Percentiles rank a stretch among this genome's conserved stretches.
Conservation (phyloP, 2,888 invertebrate species). For the Phengaris arion region DNA sequence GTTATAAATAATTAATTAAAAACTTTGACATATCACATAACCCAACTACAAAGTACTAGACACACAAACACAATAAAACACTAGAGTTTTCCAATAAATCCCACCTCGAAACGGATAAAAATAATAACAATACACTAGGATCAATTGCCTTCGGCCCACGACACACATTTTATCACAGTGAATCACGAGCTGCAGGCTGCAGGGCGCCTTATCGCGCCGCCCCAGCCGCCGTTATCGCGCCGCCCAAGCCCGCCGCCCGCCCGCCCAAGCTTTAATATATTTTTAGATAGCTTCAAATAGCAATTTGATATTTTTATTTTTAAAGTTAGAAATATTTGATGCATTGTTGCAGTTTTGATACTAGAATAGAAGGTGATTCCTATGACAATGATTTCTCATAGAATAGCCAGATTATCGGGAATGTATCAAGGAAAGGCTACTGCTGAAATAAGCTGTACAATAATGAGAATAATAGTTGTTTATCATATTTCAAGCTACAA, state of each 20-base stretch:
- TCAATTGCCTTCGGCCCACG: constrained; percentile 41
- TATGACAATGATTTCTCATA: not conserved
- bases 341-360: constrained; percentile 10
- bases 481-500: too few species aligned
- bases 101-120: constrained; percentile 31
- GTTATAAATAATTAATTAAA: too few species aligned
- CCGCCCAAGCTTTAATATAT: constrained; percentile 31
- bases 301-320: constrained; percentile 29
- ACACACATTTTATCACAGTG: constrained; percentile 47
- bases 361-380: not conserved
- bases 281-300: constrained; percentile 32
- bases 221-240: constrained; percentile 42
- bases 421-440: not conserved
- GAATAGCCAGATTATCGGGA: not conserved
- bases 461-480: too few species aligned
- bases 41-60: not conserved
- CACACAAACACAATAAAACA: constrained; percentile 30
- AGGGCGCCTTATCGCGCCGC: constrained; percentile 45
- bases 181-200: constrained; percentile 43
- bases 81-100: constrained; percentile 12
- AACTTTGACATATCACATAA: not conserved
- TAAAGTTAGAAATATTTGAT: constrained; percentile 14
- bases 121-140: constrained; percentile 36
- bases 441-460: too few species aligned
- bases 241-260: constrained; percentile 30